Conservation (phyloP, 2,888 invertebrate species). For the Drosophila subsilvestris region DNA sequence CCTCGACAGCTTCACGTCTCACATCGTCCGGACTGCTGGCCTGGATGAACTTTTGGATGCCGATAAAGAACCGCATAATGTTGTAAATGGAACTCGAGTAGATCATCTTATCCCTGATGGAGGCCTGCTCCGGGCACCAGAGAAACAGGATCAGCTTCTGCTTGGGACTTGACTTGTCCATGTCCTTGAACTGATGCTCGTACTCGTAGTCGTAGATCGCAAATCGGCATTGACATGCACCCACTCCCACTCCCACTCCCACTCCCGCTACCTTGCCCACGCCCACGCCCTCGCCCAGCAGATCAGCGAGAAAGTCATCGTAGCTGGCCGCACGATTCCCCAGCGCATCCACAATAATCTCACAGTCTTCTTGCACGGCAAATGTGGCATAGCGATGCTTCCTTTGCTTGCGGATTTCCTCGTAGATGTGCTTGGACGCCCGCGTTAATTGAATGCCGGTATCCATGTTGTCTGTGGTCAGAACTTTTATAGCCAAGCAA, state of each 20-base stretch:
- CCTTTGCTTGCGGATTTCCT: slow-evolving; percentile 47
- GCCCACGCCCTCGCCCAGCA: slow-evolving; percentile 30
- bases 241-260: too few relatives aligned
- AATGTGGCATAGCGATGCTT: slow-evolving; percentile 55
- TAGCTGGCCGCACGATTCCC: slow-evolving; percentile 46
- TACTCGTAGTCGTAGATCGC: slow-evolving; percentile 58
- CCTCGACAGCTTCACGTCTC: slow-evolving; percentile 43
- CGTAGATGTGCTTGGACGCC: slow-evolving; percentile 47
- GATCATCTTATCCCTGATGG: slow-evolving; percentile 56
- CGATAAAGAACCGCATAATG: slow-evolving; percentile 47
- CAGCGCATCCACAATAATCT: slow-evolving; percentile 48
- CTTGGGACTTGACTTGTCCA: slow-evolving; percentile 18
- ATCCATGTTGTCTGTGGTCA: slow-evolving; percentile 26
- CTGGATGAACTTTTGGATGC: slow-evolving; percentile 58
- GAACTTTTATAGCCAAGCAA: too few relatives aligned
- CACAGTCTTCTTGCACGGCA: slow-evolving; percentile 35
- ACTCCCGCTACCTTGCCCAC: too few relatives aligned
- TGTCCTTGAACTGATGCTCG: slow-evolving; percentile 47
- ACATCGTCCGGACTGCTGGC: slow-evolving; percentile 58
- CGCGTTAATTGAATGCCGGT: slow-evolving; percentile 48
- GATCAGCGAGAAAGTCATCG: slow-evolving; percentile 49
- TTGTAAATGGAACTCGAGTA: slow-evolving; percentile 51
- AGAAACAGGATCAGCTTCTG: slow-evolving; percentile 60
- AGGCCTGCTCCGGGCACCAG: slow-evolving; percentile 59
- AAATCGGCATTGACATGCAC: slow-evolving; percentile 48